Evolutionary conservation across 2,888 invertebrate genomes (phyloP).

Genomic region (Ochlodes sylvanus): DNA sequence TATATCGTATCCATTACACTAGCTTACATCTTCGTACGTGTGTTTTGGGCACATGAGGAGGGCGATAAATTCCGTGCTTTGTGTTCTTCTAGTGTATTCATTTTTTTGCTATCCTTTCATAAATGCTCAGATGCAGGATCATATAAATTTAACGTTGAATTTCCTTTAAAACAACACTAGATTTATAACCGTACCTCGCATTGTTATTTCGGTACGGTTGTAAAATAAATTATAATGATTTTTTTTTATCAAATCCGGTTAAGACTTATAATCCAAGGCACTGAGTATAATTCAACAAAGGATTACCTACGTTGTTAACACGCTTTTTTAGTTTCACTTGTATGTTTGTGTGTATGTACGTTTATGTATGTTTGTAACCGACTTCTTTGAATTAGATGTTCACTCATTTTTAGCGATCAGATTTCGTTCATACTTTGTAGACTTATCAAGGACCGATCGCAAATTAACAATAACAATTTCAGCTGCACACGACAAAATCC

Average conservation of each 20-base stretch:
- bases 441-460: no score
- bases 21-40: slow-evolving; percentile 46
- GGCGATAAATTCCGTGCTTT: slow-evolving; percentile 77
- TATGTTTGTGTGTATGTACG: no score
- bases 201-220: slow-evolving; percentile 25
- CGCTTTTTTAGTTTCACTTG: background rate
- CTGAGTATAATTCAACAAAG: background rate
- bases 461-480: no score
- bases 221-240: slow-evolving; percentile 5
- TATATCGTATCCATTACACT: slow-evolving; percentile 4
- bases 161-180: slow-evolving; percentile 36
- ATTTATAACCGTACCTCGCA: slow-evolving; percentile 35
- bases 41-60: slow-evolving; percentile 74
- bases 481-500: no score
- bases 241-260: slow-evolving; percentile 1
- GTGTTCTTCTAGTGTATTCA: slow-evolving; percentile 63
- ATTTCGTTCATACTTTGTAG: no score
- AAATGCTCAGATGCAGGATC: slow-evolving; percentile 52
- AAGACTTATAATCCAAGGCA: background rate
- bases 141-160: slow-evolving; percentile 43
- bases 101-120: slow-evolving; percentile 62
- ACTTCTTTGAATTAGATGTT: no score
- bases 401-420: no score
- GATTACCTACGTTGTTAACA: background rate
- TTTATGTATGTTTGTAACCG: no score